Evolutionary conservation across 2,888 invertebrate species (phyloP).

Genomic region (Andricus curvator): DNA sequence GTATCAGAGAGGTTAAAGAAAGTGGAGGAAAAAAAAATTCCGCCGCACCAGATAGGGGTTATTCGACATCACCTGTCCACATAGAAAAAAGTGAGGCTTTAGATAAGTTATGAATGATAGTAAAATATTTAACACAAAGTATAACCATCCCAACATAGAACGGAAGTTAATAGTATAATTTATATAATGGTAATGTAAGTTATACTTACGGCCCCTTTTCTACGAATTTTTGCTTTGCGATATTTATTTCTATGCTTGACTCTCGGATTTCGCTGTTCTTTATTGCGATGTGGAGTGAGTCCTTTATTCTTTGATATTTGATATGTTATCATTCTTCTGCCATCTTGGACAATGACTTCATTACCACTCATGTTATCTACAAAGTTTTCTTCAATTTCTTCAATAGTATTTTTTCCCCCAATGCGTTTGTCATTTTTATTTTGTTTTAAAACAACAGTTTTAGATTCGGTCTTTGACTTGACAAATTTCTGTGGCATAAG

Average conservation of each 20-base stretch:
- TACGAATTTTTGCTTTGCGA: conserved; percentile 93
- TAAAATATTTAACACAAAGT: no score
- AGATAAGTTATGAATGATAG: no score
- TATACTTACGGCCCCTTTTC: conserved; percentile 91
- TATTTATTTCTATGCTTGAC: conserved; percentile 96
- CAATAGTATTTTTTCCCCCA: conserved; percentile 56
- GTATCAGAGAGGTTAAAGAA: no score
- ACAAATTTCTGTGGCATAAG: neutral
- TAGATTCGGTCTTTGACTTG: neutral
- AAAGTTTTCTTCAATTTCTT: conserved; percentile 51
- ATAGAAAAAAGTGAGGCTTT: no score
- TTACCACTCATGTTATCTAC: conserved; percentile 48
- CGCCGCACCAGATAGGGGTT: no score
- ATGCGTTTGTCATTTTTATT: conserved; percentile 47
- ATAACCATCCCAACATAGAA: no score
- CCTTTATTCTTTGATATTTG: conserved; percentile 98
- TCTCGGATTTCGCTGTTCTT: conserved; percentile 95
- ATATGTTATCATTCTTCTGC: conserved; percentile 92
- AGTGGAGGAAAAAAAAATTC: no score
- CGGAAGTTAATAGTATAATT: no score
- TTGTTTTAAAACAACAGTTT: conserved; percentile 45
- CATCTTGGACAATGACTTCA: conserved; percentile 55
- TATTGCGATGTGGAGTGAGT: conserved; percentile 93
- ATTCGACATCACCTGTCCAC: no score
- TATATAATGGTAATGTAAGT: neutral